Conservation (phyloP, 2,797 vertebrate genomes). For the Pteronotus mesoamericanus region DNA sequence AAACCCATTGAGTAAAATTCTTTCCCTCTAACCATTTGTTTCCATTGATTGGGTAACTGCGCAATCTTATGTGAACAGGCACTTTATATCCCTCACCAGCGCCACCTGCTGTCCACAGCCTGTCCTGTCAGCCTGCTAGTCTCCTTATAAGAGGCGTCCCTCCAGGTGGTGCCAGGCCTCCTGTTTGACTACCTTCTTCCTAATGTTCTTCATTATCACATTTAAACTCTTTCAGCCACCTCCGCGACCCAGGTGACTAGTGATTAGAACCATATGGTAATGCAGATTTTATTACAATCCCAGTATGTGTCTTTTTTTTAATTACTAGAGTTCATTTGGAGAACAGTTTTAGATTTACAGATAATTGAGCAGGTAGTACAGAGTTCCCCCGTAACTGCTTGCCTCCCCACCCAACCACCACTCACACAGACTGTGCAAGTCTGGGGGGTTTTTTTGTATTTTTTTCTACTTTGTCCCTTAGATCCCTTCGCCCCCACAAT, state of each 20-base stretch:
- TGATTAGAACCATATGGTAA: neutral
- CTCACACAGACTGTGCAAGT: neutral
- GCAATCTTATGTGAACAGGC: neutral
- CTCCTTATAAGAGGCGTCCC: neutral
- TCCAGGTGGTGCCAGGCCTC: neutral
- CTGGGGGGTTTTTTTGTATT: too few relatives aligned
- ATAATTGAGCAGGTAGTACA: neutral
- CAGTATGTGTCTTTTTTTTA: neutral
- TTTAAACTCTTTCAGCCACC: neutral
- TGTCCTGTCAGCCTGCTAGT: neutral
- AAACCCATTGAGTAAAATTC: conserved; percentile 56
- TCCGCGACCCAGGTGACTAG: neutral
- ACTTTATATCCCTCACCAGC: neutral
- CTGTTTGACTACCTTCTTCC: neutral
- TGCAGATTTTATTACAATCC: neutral
- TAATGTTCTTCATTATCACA: neutral
- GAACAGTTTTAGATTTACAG: neutral
- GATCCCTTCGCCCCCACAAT: neutral
- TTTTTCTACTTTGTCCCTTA: neutral
- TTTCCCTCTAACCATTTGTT: conserved; percentile 5
- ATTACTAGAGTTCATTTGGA: neutral
- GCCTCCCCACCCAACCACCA: too few relatives aligned
- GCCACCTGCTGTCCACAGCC: neutral
- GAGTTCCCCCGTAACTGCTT: neutral
- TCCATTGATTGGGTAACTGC: neutral